Evolutionary conservation across 2,888 invertebrate species (phyloP).

Genomic region (Empis stercorea): DNA sequence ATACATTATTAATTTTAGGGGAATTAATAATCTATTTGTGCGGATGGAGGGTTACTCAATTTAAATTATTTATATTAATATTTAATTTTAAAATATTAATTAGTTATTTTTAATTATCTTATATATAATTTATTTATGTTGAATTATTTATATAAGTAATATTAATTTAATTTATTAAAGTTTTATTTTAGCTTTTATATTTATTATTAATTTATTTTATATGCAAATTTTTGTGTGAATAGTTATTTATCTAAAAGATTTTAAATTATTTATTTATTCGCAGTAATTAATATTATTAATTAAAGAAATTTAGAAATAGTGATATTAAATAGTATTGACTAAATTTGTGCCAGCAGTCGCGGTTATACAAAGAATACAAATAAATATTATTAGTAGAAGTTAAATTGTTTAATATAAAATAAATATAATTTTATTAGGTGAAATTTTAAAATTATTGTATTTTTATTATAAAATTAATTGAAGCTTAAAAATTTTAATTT

Average conservation of each 20-base stretch:
- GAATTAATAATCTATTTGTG: no score
- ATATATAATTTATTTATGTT: background rate
- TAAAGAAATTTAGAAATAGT: slow-evolving; percentile 48
- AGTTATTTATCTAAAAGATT: slow-evolving; percentile 35
- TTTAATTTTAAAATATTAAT: background rate
- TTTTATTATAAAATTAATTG: slow-evolving; percentile 33
- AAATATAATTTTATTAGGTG: slow-evolving; percentile 40
- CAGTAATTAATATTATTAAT: slow-evolving; percentile 44
- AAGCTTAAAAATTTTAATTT: slow-evolving; percentile 33
- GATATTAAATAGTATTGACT: slow-evolving; percentile 44
- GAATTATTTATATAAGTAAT: background rate
- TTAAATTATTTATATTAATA: no score
- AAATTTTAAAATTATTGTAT: slow-evolving; percentile 43
- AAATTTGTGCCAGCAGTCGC: slow-evolving; percentile 59
- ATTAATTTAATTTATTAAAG: slow-evolving; percentile 37
- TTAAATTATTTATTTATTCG: slow-evolving; percentile 18
- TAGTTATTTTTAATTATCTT: slow-evolving; percentile 1
- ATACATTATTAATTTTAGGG: no score
- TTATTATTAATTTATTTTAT: slow-evolving; percentile 42
- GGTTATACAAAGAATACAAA: slow-evolving; percentile 49
- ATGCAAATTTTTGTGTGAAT: slow-evolving; percentile 41
- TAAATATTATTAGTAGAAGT: slow-evolving; percentile 40
- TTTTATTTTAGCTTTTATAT: slow-evolving; percentile 39
- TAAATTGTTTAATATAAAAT: slow-evolving; percentile 24
- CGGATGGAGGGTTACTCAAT: no score